Evolutionary conservation across 1,140 invertebrate species (phyloP), one percentile per base, ranked within the genome.

Genomic region (Agrypnia vestita): DNA sequence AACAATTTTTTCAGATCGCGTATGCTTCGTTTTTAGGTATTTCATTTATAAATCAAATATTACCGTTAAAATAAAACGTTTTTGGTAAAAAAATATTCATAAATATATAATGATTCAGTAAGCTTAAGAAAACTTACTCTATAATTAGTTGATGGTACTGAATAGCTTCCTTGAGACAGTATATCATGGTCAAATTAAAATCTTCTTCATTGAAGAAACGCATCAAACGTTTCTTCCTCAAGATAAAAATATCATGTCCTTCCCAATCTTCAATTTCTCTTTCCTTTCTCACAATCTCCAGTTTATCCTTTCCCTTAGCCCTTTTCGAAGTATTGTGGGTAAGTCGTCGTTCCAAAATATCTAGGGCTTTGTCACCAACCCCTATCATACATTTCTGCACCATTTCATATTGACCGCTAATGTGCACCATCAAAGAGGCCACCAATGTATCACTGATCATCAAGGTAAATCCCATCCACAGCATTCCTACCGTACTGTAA

Each of bases 401-500:
- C 72, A 82, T 79, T 21, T 19, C 47, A 25, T 79, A 82, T 64
- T 82, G 81, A 19, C 77, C 81, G 25, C 81, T 79, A 3, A 82
- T 79, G n/a, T 82, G 81, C 7, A 73, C 51, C 77, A 82, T 79
- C 9, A 82, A 72, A 8, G 81, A 82, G 1, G 81, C 81, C 11
- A 82, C 76, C 77, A 82, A 62, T 4, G 81, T 82, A 46, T 82
- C 81, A 46, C 73, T 71, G 12, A 79, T 79, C 10, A 82, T 82
- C 4, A 82, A 25, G 9, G 56, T 72, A 35, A 21, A 76, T 0
- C 73, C 62, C 8, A 79, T 72, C 81, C 81, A 82, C 44, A 71
- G 76, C 56, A 79, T 76, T 47, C 77, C 74, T 7, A 71, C 64
- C 12, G 79, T 46, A 47, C 69, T 76, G 51, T 71, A 82, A 19